These are phyloP conservation scores for Athalia cordata DNA, from an alignment of 2,888 invertebrate species.

Conservation along the genomic window DNA sequence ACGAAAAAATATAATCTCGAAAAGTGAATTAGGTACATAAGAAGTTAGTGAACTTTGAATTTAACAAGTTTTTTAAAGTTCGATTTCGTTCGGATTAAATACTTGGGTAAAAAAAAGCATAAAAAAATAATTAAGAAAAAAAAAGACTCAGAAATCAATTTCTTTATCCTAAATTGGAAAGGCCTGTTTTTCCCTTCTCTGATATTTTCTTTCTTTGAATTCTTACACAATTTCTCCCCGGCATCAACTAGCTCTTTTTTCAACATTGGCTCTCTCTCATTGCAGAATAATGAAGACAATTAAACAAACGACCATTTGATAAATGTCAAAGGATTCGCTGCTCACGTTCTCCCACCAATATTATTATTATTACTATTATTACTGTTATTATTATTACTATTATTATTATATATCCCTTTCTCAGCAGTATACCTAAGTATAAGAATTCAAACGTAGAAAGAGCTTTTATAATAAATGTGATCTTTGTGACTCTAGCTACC, in stretches of 20 bases:
- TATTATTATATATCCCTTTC: too few relatives aligned
- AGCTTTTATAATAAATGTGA: slow-evolving; percentile 57
- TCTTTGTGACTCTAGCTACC: slow-evolving; percentile 50
- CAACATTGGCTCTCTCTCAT: slow-evolving; percentile 26
- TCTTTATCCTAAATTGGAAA: slow-evolving; percentile 44
- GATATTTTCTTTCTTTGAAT: not conserved
- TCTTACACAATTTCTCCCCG: not conserved
- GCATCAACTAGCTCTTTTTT: not conserved
- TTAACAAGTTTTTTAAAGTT: too few relatives aligned
- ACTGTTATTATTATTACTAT: too few relatives aligned
- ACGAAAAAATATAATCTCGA: too few relatives aligned
- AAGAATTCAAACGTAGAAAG: not conserved
- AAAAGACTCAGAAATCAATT: slow-evolving; percentile 14
- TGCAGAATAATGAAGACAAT: slow-evolving; percentile 31
- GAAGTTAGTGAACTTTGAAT: too few relatives aligned
- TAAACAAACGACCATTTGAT: slow-evolving; percentile 41
- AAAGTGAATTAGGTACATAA: too few relatives aligned
- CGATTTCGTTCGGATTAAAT: not conserved
- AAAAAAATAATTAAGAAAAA: not conserved
- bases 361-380: too few relatives aligned
- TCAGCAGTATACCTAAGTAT: too few relatives aligned
- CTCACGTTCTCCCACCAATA: not conserved
- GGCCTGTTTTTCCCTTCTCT: slow-evolving; percentile 42
- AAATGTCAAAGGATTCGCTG: slow-evolving; percentile 31
- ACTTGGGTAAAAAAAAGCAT: not conserved